Conservation (phyloP, 2,797 vertebrate species). For the Schizopygopsis malacanthus region DNA sequence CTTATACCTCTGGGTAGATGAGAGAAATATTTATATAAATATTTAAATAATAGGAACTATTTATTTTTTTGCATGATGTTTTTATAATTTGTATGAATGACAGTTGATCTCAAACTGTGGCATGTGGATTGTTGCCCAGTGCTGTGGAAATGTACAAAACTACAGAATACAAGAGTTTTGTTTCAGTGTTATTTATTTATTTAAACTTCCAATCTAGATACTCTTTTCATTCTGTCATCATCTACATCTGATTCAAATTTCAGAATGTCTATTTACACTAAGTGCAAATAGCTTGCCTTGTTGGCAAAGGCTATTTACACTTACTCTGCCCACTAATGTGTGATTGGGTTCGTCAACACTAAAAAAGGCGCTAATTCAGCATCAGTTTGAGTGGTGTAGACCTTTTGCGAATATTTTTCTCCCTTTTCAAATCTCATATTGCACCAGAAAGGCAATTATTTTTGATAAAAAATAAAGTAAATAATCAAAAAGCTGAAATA, state of each 20-base stretch:
- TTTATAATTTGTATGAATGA: neutral
- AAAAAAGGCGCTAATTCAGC: too few species aligned
- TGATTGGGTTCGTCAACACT: too few species aligned
- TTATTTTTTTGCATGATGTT: neutral
- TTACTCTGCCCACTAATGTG: too few species aligned
- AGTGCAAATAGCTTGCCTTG: too few species aligned
- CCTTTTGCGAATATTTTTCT: too few species aligned
- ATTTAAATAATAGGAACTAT: neutral
- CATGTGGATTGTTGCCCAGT: neutral
- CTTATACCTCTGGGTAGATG: neutral
- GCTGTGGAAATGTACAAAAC: neutral
- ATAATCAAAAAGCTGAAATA: too few species aligned
- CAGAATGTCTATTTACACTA: too few species aligned
- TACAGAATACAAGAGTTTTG: neutral
- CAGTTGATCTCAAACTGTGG: neutral
- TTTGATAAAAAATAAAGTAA: too few species aligned
- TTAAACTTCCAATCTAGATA: neutral
- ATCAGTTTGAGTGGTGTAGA: too few species aligned
- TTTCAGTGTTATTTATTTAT: neutral
- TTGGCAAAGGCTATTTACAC: too few species aligned
- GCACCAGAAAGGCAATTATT: too few species aligned
- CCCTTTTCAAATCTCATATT: too few species aligned
- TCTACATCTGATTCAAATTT: neutral
- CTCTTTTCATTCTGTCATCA: neutral
- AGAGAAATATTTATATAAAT: neutral